These are phyloP conservation scores for Zaprionus inermis DNA, from an alignment of 1,140 invertebrate genomes.

Conservation along the genomic window DNA sequence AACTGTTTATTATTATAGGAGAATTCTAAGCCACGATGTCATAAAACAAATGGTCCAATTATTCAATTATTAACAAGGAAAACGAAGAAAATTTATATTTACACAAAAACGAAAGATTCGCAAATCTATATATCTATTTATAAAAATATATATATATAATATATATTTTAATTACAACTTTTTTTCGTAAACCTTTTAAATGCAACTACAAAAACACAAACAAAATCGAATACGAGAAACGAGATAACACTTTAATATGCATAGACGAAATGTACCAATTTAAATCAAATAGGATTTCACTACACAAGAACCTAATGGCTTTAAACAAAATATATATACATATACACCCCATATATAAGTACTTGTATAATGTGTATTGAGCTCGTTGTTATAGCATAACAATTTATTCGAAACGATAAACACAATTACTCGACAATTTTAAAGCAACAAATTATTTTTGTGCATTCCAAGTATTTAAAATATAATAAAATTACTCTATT, in stretches of 20 bases:
- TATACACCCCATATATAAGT: constrained; percentile 26
- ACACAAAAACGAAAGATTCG: constrained; percentile 46
- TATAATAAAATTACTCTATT: constrained; percentile 45
- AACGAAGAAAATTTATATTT: constrained; percentile 56
- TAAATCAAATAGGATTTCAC: constrained; percentile 71
- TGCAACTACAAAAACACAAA: constrained; percentile 36
- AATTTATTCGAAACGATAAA: constrained; percentile 48
- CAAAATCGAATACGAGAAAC: constrained; percentile 18
- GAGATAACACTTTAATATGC: constrained; percentile 28
- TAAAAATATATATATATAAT: constrained; percentile 71
- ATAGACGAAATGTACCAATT: constrained; percentile 66
- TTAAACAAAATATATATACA: constrained; percentile 58
- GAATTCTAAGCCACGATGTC: constrained; percentile 68
- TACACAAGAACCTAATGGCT: constrained; percentile 70
- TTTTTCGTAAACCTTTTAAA: constrained; percentile 69
- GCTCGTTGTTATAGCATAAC: constrained; percentile 61
- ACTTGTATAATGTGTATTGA: constrained; percentile 30
- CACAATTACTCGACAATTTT: constrained; percentile 20
- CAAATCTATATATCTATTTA: constrained; percentile 44
- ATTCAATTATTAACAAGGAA: constrained; percentile 73
- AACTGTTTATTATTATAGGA: constrained; percentile 57
- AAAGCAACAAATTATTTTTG: constrained; percentile 68
- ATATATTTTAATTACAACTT: constrained; percentile 69
- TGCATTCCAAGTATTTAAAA: constrained; percentile 81
- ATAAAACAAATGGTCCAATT: constrained; percentile 83